Base-by-base conservation (phyloP, 2,888 invertebrate genomes). In the Eupithecia exiguata region DNA sequence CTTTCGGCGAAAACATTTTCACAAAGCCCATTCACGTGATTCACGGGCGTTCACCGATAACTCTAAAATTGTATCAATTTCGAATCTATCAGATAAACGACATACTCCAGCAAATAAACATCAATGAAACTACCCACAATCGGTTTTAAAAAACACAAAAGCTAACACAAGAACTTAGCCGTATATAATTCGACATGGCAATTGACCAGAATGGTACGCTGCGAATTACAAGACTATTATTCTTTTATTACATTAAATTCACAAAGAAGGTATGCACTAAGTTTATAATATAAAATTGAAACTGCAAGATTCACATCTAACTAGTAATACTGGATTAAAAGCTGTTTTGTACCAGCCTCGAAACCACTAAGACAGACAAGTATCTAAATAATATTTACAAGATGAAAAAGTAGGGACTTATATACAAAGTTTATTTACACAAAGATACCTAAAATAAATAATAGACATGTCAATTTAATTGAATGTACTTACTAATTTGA, bases 391-490 rank as follows among this genome's bases (percentile, higher is more conserved):
- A 71, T 80, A 80, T 79, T 81, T 81, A 80, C 79, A 82, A 75
- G 63, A 85, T 88, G 88, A 87, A 83, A 83, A 79, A 88, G 80
- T 93, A 30, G 30, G 30, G 30, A 30, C 4, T 30, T 30, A 92
- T 93, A 87, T 92, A 92, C 92, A 93, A 88, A 83, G 84, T 86
- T 83, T 90, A 89, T 92, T 92, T 92, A 88, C 92, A 92, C 89
- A 85, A 88, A 86, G 87, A 89, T 84, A 80, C 87, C 90, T 92
- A 92, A 91, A 93, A 92, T 93, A 93, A 93, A 93, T 93, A 93
- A 90, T 86, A 89, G 87, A 92, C 93, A 92, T 90, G 85, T 91
- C 91, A 92, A 93, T 94, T 92, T 90, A 80, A 93, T 93, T 92
- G 92, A 91, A 93, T 88, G 89, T 85, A 86, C 87, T 86, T 85